Percentiles rank a stretch among this genome's conserved stretches.
These are phyloP conservation scores for Yponomeuta cagnagella DNA, from an alignment of 2,888 invertebrate genomes.

Conservation along the genomic window DNA sequence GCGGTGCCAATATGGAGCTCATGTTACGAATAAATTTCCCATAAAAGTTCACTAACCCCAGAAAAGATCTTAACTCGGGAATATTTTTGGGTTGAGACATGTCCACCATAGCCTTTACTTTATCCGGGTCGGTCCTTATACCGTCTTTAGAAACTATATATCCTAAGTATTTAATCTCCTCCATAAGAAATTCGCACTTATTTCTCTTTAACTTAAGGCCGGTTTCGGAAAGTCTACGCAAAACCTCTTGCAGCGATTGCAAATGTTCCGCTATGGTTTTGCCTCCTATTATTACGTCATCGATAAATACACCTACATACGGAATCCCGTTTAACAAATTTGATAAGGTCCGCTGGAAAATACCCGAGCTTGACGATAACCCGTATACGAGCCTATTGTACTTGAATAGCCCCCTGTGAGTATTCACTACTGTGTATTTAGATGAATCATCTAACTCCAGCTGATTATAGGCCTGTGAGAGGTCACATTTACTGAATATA, in stretches of 20 bases:
- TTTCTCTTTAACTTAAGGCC: constrained; percentile 5
- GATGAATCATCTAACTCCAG: constrained; percentile 3
- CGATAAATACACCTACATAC: constrained; percentile 21
- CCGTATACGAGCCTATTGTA: constrained; percentile 5
- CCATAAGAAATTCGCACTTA: constrained; percentile 2
- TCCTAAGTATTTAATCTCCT: constrained; percentile 1
- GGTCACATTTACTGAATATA: constrained; percentile 5
- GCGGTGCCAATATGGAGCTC: not conserved
- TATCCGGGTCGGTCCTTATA: not conserved
- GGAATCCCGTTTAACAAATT: constrained; percentile 19
- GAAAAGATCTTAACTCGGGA: not conserved
- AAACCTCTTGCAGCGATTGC: not conserved
- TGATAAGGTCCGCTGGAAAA: no score
- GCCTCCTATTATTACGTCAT: constrained; percentile 23
- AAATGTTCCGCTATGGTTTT: constrained; percentile 17
- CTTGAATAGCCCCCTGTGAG: not conserved
- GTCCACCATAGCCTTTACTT: constrained; percentile 1
- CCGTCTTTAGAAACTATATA: constrained; percentile 1
- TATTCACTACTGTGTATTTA: constrained; percentile 11
- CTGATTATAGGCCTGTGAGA: no score
- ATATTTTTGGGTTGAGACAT: not conserved
- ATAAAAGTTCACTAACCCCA: constrained; percentile 2
- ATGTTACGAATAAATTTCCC: not conserved
- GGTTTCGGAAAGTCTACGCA: not conserved
- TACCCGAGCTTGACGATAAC: no score